Base-by-base conservation (phyloP, 1,140 invertebrate genomes). In the Cataglyphis hispanica region DNA sequence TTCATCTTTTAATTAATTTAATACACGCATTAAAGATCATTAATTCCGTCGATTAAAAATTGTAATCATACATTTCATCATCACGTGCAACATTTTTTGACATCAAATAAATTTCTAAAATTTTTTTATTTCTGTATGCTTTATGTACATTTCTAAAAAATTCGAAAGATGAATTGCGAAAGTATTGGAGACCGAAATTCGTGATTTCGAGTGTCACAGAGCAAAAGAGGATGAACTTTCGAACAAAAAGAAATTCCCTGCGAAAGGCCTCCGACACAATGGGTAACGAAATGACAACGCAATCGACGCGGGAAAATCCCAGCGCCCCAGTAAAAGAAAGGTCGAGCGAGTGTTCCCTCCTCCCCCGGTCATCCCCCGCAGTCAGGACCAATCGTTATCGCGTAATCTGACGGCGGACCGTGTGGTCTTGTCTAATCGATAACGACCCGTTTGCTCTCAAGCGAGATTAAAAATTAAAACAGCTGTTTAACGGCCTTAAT, bases 371-470 rank as follows among this genome's bases (percentile, higher is more conserved):
- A 69, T n/a, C 27, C 37, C 50, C 50, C 22, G 46, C 69, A 77
- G 60, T 77, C 22, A 40, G 72, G 31, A 80, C 63, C 84, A 85
- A 81, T 81, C 84, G 64, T 81, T 86, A 81, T 81, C 63, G 37
- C 61, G 56, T 86, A 86, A 86, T 81, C 64, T 25, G 74, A 50
- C 43, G 50, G 63, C 63, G 25, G 63, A 60, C 37, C 37, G 37
- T 43, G 61, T 70, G 46, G 50, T 60, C 74, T 53, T 63, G 22
- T 31, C 50, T 78, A 85, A 85, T 85, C 83, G 72, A 84, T 78
- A 85, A 77, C 46, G 46, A 64, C 63, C 34, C 46, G 61, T 31
- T 31, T 43, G 50, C 8, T 56, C 25, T 37, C 5, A 50, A 13
- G 27, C 10, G 25, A 8, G 37, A 74, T 83, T 83, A 83, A 74